Evolutionary conservation across 2,113 vertebrate genomes (phyloP).

Genomic region (Microcebus griseorufus): DNA sequence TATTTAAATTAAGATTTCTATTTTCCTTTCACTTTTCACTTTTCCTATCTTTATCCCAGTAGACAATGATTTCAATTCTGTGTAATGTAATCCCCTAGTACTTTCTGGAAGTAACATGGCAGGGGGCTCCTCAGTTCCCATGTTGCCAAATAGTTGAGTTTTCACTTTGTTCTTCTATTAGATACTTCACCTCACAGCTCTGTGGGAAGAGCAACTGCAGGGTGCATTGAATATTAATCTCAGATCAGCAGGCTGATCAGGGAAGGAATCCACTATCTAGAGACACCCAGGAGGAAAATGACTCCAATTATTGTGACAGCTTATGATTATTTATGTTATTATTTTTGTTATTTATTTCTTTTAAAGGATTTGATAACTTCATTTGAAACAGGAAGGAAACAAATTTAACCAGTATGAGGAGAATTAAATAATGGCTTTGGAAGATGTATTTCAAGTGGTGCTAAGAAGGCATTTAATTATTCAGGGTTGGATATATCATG

Average conservation of each 20-base stretch:
- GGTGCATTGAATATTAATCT: constrained; percentile 33
- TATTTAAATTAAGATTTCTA: background rate
- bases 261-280: background rate
- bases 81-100: background rate
- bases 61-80: background rate
- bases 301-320: constrained; percentile 29
- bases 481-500: background rate
- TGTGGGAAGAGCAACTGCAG: background rate
- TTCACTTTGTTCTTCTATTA: background rate
- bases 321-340: constrained; percentile 67
- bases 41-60: background rate
- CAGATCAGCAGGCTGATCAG: constrained; percentile 34
- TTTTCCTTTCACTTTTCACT: background rate
- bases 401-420: constrained; percentile 23
- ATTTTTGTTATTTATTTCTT: constrained; percentile 24
- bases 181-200: background rate
- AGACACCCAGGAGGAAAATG: constrained; percentile 35
- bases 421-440: constrained; percentile 43
- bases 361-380: constrained; percentile 46
- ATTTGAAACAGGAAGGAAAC: constrained; percentile 57
- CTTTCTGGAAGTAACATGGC: background rate
- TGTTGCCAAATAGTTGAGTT: background rate
- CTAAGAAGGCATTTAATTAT: constrained; percentile 62
- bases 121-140: background rate
- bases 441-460: constrained; percentile 44